phyloP scores from a whole-genome alignment of 2,888 invertebrate species.

The Stenurella melanura region DNA sequence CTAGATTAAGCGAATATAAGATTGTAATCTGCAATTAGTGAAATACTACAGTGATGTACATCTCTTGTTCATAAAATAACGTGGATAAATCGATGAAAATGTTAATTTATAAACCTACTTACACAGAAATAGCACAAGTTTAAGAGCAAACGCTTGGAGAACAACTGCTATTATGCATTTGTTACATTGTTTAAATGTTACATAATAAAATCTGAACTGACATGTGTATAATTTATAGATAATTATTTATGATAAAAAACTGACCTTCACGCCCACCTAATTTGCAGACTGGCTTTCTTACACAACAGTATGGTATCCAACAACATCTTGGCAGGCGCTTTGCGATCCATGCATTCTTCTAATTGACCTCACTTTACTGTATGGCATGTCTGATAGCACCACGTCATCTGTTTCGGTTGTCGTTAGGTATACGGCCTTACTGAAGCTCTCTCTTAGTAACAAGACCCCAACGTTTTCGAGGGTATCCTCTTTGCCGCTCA shows the following conservation, averaged over 20 bases:
- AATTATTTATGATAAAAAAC: slow-evolving; percentile 14
- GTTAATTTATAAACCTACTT: not conserved
- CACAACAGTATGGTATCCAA: not conserved
- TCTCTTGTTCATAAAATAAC: not conserved
- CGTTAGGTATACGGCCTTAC: too few species aligned
- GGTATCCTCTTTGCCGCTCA: too few species aligned
- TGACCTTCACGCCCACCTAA: slow-evolving; percentile 14
- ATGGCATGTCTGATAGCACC: too few species aligned
- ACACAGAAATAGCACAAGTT: not conserved
- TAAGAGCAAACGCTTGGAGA: not conserved
- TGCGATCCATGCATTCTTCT: too few species aligned
- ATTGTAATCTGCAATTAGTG: slow-evolving; percentile 11
- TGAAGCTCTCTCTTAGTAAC: too few species aligned
- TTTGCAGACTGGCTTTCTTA: not conserved
- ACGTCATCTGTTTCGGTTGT: too few species aligned
- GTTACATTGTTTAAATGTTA: not conserved
- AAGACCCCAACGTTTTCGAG: too few species aligned
- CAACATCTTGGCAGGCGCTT: too few species aligned
- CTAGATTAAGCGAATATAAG: slow-evolving; percentile 17
- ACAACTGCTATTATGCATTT: not conserved
- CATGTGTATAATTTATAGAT: slow-evolving; percentile 1
- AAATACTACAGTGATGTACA: not conserved
- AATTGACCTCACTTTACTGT: too few species aligned
- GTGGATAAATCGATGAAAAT: not conserved
- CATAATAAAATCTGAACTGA: slow-evolving; percentile 17